Percentiles rank a stretch among this genome's conserved stretches.
Evolutionary conservation across 2,888 invertebrate species (phyloP).

Genomic region (Ptychoptera albimana): DNA sequence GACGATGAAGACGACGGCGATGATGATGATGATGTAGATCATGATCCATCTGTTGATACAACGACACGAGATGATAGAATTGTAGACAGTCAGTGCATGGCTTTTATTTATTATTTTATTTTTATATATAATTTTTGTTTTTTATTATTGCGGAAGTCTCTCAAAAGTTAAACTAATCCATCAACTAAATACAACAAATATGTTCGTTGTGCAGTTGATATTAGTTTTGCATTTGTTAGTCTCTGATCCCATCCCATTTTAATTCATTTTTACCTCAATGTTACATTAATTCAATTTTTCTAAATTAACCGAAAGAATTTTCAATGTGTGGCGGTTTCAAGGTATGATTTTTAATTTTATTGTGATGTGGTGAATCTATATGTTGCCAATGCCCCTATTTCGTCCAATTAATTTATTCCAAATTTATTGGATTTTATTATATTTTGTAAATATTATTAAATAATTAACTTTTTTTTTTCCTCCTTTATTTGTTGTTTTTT

Average conservation of each 20-base stretch:
- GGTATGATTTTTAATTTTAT: background rate
- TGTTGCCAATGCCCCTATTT: too few species aligned
- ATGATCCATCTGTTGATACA: conserved; percentile 10
- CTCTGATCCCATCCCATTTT: too few species aligned
- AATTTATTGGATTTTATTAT: too few species aligned
- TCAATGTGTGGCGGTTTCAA: background rate
- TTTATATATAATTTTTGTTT: conserved; percentile 3
- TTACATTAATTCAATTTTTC: background rate
- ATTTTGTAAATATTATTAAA: too few species aligned
- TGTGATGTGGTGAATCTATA: too few species aligned
- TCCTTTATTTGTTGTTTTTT: too few species aligned
- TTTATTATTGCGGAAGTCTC: conserved; percentile 1
- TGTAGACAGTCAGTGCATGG: conserved; percentile 12
- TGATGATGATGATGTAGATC: conserved; percentile 17
- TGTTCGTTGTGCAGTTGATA: background rate
- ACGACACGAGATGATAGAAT: background rate
- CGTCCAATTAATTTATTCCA: too few species aligned
- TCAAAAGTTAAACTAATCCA: background rate
- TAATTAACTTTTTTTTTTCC: too few species aligned
- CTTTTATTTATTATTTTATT: conserved; percentile 10
- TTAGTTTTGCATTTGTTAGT: conserved; percentile 1
- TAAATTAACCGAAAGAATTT: background rate
- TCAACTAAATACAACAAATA: background rate
- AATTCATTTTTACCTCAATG: too few species aligned
- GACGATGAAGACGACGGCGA: conserved; percentile 11